phyloP scores from a whole-genome alignment of 2,888 invertebrate genomes.

The Periphyllus acericola region DNA sequence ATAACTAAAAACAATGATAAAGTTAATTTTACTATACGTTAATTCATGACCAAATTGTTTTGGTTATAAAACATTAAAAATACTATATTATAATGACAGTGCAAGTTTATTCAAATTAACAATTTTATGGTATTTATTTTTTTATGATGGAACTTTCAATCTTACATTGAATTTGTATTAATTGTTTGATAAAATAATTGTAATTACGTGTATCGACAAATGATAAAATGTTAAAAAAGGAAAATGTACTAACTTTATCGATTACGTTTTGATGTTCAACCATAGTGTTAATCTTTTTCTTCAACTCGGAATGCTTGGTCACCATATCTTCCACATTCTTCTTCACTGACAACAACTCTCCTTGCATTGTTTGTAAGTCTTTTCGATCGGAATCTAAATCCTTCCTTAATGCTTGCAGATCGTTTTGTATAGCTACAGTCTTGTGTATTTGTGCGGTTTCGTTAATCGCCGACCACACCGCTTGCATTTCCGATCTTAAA shows the following conservation, averaged over 20 bases:
- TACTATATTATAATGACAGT: too few species aligned
- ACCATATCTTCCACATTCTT: slow-evolving; percentile 42
- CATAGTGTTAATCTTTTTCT: slow-evolving; percentile 33
- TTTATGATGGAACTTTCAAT: too few species aligned
- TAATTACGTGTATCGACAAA: neutral
- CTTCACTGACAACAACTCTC: slow-evolving; percentile 40
- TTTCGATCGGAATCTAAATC: slow-evolving; percentile 63
- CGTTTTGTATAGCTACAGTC: slow-evolving; percentile 57
- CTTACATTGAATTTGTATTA: too few species aligned
- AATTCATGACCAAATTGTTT: neutral
- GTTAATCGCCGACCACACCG: slow-evolving; percentile 52
- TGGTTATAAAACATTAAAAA: neutral
- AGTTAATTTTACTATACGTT: too few species aligned
- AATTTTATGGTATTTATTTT: too few species aligned
- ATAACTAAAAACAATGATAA: too few species aligned
- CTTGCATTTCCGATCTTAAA: slow-evolving; percentile 49
- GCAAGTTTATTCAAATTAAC: neutral
- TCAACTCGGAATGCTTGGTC: slow-evolving; percentile 25
- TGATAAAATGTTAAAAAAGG: neutral
- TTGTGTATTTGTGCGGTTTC: slow-evolving; percentile 48
- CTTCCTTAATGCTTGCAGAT: slow-evolving; percentile 60
- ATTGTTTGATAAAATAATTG: neutral
- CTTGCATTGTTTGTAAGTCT: slow-evolving; percentile 62
- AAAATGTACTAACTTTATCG: slow-evolving; percentile 22
- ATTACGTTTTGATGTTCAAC: slow-evolving; percentile 11